phyloP scores from a whole-genome alignment of 2,888 invertebrate species.

The Sarcophaga carnaria region DNA sequence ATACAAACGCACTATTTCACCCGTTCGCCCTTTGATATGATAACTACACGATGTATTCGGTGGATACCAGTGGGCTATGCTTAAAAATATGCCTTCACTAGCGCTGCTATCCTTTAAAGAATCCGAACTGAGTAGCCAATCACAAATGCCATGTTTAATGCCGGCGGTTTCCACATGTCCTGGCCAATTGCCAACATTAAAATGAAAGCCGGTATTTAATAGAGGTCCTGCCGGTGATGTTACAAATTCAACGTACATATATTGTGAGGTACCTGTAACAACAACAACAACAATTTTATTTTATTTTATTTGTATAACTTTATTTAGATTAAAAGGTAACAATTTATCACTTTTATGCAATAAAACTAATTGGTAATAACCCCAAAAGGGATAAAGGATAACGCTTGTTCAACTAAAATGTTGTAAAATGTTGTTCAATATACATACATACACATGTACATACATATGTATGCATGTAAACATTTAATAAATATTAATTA shows the following conservation, averaged over 20 bases:
- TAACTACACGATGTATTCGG: constrained; percentile 96
- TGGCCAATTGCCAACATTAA: constrained; percentile 97
- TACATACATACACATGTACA: background rate
- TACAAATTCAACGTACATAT: constrained; percentile 93
- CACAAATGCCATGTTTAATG: constrained; percentile 92
- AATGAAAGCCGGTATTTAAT: constrained; percentile 95
- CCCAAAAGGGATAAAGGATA: background rate
- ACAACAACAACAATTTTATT: background rate
- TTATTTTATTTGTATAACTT: constrained; percentile 7
- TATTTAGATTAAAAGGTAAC: constrained; percentile 48
- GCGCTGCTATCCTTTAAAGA: constrained; percentile 89
- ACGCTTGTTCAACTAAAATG: background rate
- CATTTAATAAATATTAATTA: constrained; percentile 72
- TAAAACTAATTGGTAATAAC: background rate
- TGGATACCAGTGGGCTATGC: constrained; percentile 97
- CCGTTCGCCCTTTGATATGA: constrained; percentile 91
- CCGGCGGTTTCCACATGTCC: constrained; percentile 95
- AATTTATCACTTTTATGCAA: constrained; percentile 39
- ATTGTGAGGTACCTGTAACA: constrained; percentile 88
- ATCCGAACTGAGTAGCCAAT: constrained; percentile 93
- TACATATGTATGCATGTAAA: constrained; percentile 25
- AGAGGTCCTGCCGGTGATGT: constrained; percentile 94
- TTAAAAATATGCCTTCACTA: constrained; percentile 93
- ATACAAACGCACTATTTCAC: constrained; percentile 93
- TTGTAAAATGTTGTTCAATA: background rate